Base-by-base conservation (phyloP, 1,140 invertebrate species). In the Coelopa frigida region DNA sequence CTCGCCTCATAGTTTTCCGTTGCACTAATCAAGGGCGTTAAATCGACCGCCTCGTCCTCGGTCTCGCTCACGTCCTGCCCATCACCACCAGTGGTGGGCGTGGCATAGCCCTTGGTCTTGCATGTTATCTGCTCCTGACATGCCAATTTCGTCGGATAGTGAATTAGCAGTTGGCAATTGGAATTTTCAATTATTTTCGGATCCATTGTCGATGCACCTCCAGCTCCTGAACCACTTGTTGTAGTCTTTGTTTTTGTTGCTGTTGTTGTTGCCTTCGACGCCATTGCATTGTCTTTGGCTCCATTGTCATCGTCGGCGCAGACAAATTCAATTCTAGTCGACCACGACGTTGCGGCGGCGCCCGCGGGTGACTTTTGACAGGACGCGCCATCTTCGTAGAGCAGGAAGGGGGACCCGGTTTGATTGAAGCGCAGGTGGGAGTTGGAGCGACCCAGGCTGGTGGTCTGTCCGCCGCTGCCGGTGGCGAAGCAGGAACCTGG, bases 321-420 rank as follows among this genome's bases (percentile, higher is more conserved):
- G 41, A 68, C 57, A 55, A 77, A 77, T 52, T 64, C 66, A 49
- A 77, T 76, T 60, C 70, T 57, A 26, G 75, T 76, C 18, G 63
- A 57, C 52, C 73, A 74, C 26, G 55, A 64, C 17, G 35, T 55
- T 48, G 48, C 40, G 32, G 36, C 49, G 6, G 47, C 8, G 3
- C 36, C 35, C 17, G 46, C 33, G 17, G 36, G 46, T 5, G 47
- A 51, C 32, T 51, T 53, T 17, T 47, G 32, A 43, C 74, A 77
- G 31, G 56, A 24, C 42, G 62, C 59, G 15, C 75, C 75, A 47
- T 72, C 55, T 18, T 72, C 72, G 51, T 77, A 77, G 49, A 75
- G 71, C 41, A 77, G 62, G 59, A 75, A 77, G 10, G 72, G 70
- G 38, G 63, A 57, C 17, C 73, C 73, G 47, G 60, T 70, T 48